Conservation (phyloP, 2,797 vertebrate species). For the Gastrophryne carolinensis region DNA sequence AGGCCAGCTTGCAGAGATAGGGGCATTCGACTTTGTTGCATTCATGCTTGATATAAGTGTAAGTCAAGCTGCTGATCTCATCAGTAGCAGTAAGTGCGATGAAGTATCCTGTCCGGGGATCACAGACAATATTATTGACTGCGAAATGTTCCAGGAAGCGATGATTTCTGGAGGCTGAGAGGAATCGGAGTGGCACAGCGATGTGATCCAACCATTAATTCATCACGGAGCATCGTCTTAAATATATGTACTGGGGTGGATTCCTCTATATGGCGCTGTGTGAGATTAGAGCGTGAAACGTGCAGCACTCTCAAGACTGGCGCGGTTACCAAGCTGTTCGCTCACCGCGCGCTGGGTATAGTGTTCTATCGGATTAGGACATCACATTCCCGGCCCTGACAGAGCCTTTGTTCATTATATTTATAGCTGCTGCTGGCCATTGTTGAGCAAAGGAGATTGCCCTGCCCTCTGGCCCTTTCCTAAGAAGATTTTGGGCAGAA, state of each 20-base stretch:
- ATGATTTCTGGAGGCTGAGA: conserved; percentile 24
- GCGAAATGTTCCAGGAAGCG: neutral
- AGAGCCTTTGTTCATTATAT: conserved; percentile 65
- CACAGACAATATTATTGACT: neutral
- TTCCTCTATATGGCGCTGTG: neutral
- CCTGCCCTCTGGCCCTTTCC: conserved; percentile 78
- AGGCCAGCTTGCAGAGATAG: too few species aligned
- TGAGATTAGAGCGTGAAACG: conserved; percentile 12
- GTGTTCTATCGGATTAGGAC: conserved; percentile 56
- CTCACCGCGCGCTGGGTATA: conserved; percentile 13
- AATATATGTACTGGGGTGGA: neutral
- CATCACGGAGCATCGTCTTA: neutral
- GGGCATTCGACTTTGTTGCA: too few species aligned
- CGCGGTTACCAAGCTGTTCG: neutral
- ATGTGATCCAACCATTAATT: conserved; percentile 7
- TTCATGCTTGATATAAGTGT: too few species aligned
- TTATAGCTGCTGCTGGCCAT: conserved; percentile 68
- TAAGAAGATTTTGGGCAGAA: conserved; percentile 77
- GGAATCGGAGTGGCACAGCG: neutral
- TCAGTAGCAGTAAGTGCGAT: neutral
- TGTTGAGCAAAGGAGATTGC: conserved; percentile 71
- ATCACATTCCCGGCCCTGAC: conserved; percentile 63
- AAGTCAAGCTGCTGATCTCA: neutral
- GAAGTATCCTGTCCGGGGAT: neutral
- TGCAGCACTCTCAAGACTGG: conserved; percentile 5